phyloP scores from a whole-genome alignment of 1,140 invertebrate species.

The Eulimnadia texana region DNA sequence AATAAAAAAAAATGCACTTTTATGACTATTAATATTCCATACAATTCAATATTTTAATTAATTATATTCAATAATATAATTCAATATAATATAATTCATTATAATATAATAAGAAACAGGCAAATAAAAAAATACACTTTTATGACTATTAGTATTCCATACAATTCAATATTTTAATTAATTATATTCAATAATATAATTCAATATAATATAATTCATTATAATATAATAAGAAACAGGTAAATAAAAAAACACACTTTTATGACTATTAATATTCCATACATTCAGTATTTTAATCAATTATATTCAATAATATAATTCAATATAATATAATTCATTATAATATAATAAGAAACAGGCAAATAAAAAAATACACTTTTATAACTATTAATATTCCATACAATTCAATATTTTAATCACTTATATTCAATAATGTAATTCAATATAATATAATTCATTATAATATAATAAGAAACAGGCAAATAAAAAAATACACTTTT shows the following conservation, averaged over 20 bases:
- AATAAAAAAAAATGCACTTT: slow-evolving; percentile 12
- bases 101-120: too few relatives aligned
- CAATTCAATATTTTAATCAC: not conserved
- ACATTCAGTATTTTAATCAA: not conserved
- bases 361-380: too few relatives aligned
- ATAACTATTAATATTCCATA: slow-evolving; percentile 1
- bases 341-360: too few relatives aligned
- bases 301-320: too few relatives aligned
- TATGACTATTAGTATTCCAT: slow-evolving; percentile 1
- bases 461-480: not conserved
- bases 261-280: not conserved
- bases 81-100: not conserved
- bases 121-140: too few relatives aligned
- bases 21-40: not conserved
- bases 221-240: not conserved
- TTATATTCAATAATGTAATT: slow-evolving; percentile 2
- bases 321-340: not conserved
- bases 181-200: slow-evolving; percentile 2
- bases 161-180: not conserved
- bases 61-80: not conserved
- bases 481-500: slow-evolving; percentile 11
- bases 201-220: not conserved
- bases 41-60: not conserved
- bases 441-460: slow-evolving; percentile 1
- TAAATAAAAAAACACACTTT: slow-evolving; percentile 13